phyloP scores from a whole-genome alignment of 2,888 invertebrate genomes.

The Drosophila cognata region DNA sequence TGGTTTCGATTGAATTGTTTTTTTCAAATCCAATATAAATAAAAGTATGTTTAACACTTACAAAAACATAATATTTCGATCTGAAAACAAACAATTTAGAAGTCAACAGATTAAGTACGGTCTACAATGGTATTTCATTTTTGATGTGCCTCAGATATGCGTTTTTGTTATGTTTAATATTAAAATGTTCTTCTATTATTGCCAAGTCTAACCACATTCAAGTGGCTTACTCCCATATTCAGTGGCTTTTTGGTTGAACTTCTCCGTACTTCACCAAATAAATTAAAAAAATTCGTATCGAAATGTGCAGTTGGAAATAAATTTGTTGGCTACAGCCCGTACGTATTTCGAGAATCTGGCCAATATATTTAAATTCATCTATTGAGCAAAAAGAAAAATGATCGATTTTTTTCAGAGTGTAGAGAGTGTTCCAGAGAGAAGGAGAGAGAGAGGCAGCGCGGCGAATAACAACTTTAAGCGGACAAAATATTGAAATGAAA shows the following conservation, averaged over 20 bases:
- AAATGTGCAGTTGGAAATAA: conserved; percentile 54
- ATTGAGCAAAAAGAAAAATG: conserved; percentile 47
- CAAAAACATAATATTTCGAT: background rate
- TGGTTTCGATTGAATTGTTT: background rate
- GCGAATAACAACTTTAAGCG: conserved; percentile 34
- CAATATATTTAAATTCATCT: conserved; percentile 60
- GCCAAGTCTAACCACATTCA: conserved; percentile 13
- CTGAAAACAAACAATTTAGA: background rate
- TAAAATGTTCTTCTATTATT: background rate
- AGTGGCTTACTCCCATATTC: conserved; percentile 35
- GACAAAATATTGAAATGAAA: conserved; percentile 61
- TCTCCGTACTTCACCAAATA: conserved; percentile 29
- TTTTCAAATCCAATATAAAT: background rate
- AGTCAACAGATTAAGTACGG: background rate
- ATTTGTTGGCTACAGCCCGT: conserved; percentile 39
- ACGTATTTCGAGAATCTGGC: conserved; percentile 34
- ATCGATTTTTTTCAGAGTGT: background rate
- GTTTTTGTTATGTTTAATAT: background rate
- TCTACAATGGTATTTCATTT: background rate
- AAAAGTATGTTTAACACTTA: background rate
- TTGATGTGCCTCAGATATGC: background rate
- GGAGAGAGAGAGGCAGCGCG: background rate
- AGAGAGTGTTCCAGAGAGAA: background rate
- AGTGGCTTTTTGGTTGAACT: conserved; percentile 11
- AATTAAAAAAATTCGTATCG: conserved; percentile 8